phyloP scores from a whole-genome alignment of 53 echinoderm and acorn worm species.

The Holothuria scabra region DNA sequence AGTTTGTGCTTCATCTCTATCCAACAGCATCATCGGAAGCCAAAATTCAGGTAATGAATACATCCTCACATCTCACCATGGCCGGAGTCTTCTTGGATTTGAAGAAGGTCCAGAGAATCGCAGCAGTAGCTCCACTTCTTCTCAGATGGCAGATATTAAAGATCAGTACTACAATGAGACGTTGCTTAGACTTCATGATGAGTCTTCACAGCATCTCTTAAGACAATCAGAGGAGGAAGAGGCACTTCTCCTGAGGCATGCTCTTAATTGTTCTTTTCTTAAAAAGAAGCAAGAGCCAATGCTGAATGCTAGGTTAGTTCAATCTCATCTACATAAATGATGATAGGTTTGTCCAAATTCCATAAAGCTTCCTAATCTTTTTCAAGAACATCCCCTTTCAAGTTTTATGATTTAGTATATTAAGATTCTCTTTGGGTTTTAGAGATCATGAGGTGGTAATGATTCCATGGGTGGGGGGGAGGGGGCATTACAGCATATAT shows the following conservation, averaged over 20 bases:
- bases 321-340: too few species aligned
- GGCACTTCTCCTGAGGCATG: constrained; percentile 6
- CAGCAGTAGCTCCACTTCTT: neutral
- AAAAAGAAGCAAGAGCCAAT: neutral
- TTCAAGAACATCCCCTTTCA: too few species aligned
- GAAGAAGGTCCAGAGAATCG: neutral
- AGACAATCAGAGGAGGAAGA: constrained; percentile 21
- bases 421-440: too few species aligned
- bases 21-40: neutral
- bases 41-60: constrained; percentile 2
- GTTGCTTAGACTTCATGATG: constrained; percentile 21
- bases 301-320: constrained; percentile 1
- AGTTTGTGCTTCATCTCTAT: neutral
- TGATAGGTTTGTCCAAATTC: too few species aligned
- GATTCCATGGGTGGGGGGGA: too few species aligned
- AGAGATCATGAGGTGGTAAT: too few species aligned
- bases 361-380: too few species aligned
- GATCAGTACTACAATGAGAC: constrained; percentile 51
- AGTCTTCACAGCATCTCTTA: constrained; percentile 30
- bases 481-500: too few species aligned
- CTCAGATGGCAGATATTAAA: constrained; percentile 29
- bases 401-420: too few species aligned
- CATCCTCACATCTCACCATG: constrained; percentile 29
- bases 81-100: constrained; percentile 43
- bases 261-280: neutral